A percentile compares a stretch with the other conserved stretches of the same genome.
phyloP scores from a whole-genome alignment of 2,888 invertebrate genomes.

The Rotaria macrura region DNA sequence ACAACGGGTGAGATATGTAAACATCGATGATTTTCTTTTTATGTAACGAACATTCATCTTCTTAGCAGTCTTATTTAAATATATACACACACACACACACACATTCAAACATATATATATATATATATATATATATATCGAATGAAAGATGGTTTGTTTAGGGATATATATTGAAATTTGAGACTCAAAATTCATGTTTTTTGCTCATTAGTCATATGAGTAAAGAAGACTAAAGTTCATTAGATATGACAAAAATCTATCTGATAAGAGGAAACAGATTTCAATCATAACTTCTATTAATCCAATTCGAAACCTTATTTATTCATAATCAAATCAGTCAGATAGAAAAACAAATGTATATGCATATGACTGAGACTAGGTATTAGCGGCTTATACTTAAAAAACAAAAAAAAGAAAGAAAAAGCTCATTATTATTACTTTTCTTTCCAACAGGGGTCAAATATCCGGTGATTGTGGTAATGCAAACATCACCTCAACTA shows the following conservation, averaged over 20 bases:
- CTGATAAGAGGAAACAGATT: not conserved
- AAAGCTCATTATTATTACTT: constrained; percentile 4
- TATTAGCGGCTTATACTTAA: not conserved
- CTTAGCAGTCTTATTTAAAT: not conserved
- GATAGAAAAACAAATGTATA: not conserved
- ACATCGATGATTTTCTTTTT: not conserved
- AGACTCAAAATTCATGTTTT: not conserved
- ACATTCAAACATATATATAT: not conserved
- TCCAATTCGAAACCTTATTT: not conserved
- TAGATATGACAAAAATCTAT: not conserved
- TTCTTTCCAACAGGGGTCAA: not conserved
- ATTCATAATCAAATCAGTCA: not conserved
- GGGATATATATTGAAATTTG: not conserved
- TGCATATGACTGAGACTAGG: not conserved
- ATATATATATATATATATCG: too few relatives aligned
- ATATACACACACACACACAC: not conserved
- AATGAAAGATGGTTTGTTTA: not conserved
- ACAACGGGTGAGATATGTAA: not conserved
- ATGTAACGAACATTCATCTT: not conserved
- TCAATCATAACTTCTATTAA: not conserved
- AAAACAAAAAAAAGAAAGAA: not conserved
- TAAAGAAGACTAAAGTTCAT: not conserved
- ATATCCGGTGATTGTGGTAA: not conserved
- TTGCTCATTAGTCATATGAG: not conserved
- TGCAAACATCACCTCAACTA: not conserved